These are phyloP conservation scores for Allophyes oxyacanthae DNA, from an alignment of 2,888 invertebrate species.

Conservation along the genomic window DNA sequence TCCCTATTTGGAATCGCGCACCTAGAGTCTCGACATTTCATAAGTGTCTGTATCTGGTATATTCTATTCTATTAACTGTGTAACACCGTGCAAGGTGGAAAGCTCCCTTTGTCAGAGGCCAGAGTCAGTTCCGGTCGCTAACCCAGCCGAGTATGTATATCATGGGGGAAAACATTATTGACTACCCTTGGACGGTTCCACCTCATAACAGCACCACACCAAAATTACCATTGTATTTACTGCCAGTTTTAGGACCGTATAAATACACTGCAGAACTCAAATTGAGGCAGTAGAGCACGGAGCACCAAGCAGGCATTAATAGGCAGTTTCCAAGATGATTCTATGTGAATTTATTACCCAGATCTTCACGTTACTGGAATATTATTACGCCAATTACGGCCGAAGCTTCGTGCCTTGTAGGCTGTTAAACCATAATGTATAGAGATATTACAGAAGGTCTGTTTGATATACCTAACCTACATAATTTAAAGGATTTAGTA, in stretches of 20 bases:
- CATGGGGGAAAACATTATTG: too few relatives aligned
- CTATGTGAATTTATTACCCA: constrained; percentile 54
- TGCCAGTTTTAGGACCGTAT: not conserved
- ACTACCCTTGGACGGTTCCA: too few relatives aligned
- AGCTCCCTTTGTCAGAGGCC: too few relatives aligned
- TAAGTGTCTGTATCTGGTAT: too few relatives aligned
- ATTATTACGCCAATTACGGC: constrained; percentile 56
- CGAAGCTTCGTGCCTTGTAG: constrained; percentile 35
- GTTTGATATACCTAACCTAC: not conserved
- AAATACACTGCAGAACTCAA: constrained; percentile 25
- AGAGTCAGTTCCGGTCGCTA: too few relatives aligned
- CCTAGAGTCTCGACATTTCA: too few relatives aligned
- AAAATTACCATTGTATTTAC: not conserved
- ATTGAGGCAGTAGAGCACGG: constrained; percentile 22
- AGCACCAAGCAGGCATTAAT: constrained; percentile 28
- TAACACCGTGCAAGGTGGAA: too few relatives aligned
- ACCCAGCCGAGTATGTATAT: too few relatives aligned
- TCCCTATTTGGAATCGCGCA: too few relatives aligned
- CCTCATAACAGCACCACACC: too few relatives aligned
- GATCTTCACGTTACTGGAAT: constrained; percentile 53
- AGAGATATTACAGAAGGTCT: constrained; percentile 17
- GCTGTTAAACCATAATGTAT: constrained; percentile 22
- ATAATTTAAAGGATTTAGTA: too few relatives aligned
- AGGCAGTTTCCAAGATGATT: constrained; percentile 50
- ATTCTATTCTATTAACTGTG: too few relatives aligned